A percentile compares a stretch with the other conserved stretches of the same genome.
These are phyloP conservation scores for Trialeurodes vaporariorum DNA, from an alignment of 1,140 invertebrate species.

Conservation along the genomic window DNA sequence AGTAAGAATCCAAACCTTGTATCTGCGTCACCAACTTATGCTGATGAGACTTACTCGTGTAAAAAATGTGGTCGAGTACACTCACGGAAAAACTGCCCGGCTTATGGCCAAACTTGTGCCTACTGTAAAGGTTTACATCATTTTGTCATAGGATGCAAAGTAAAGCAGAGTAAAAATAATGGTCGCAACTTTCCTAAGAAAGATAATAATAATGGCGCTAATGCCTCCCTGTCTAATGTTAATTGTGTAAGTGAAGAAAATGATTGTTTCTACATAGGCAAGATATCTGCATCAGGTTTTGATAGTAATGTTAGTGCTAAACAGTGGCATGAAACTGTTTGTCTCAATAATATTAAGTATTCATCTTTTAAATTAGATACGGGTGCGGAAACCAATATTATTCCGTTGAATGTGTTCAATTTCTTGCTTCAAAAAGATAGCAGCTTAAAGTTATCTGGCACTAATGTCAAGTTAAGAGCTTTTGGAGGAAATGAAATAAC, in stretches of 20 bases:
- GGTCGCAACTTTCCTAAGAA: background rate
- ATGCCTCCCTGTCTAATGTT: background rate
- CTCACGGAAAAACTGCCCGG: background rate
- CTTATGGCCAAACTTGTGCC: background rate
- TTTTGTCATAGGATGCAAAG: background rate
- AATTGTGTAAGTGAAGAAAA: conserved; percentile 1
- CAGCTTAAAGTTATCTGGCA: conserved; percentile 10
- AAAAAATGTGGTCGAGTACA: background rate
- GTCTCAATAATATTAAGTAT: conserved; percentile 9
- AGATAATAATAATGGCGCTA: background rate
- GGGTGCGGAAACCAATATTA: conserved; percentile 18
- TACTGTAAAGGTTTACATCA: conserved; percentile 5
- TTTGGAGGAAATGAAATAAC: conserved; percentile 13
- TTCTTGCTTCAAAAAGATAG: conserved; percentile 5
- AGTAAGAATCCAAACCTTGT: too few species aligned
- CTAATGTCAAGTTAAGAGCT: conserved; percentile 11
- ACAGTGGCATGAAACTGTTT: background rate
- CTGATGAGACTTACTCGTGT: background rate
- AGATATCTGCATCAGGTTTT: too few species aligned
- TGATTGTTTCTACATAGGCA: too few species aligned
- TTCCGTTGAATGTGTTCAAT: conserved; percentile 13
- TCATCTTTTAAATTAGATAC: conserved; percentile 20
- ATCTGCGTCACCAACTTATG: background rate
- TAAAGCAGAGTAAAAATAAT: background rate
- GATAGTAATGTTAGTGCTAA: too few species aligned